Evolutionary conservation across 2,888 invertebrate species (phyloP).

Genomic region (Digitonthophagus gazella): DNA sequence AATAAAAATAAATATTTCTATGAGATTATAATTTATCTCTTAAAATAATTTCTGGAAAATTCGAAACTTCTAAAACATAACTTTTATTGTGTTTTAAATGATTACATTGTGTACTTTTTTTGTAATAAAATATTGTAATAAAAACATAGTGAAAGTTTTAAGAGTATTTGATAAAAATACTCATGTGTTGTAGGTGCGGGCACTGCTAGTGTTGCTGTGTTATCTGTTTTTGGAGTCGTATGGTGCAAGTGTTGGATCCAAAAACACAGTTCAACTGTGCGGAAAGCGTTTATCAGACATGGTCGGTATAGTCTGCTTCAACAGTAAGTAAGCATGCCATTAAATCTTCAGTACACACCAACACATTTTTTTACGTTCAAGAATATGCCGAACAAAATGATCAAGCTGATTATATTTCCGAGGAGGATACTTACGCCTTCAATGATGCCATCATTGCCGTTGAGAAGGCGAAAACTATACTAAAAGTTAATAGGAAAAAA

Average conservation of each 20-base stretch:
- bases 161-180: no score
- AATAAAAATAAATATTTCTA: no score
- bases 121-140: no score
- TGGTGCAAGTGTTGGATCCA: background rate
- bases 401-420: background rate
- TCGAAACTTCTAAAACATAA: no score
- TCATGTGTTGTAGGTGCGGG: background rate
- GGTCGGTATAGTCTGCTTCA: background rate
- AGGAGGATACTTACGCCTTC: background rate
- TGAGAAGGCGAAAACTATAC: background rate
- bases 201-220: background rate
- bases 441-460: background rate
- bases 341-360: no score
- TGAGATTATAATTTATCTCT: no score
- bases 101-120: no score
- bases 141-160: no score
- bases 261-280: background rate
- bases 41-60: no score
- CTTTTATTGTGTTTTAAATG: no score
- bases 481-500: background rate
- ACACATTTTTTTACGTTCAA: background rate
- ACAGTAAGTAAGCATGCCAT: background rate
- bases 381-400: background rate
- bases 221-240: background rate
- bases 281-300: background rate